phyloP scores from a whole-genome alignment of 2,888 invertebrate species.

The Morpho achilles region DNA sequence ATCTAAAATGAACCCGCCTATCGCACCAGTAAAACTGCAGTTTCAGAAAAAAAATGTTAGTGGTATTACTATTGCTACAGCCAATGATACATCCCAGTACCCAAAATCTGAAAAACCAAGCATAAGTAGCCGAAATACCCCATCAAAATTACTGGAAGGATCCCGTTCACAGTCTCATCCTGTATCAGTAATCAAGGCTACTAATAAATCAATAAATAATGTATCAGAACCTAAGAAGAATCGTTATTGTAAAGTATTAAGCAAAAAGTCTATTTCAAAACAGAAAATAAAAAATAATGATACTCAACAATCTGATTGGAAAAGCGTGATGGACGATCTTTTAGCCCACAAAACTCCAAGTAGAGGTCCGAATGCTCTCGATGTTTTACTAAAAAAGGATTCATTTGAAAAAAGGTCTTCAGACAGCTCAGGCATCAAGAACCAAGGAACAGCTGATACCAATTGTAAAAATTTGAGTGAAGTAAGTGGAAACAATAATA shows the following conservation, averaged over 20 bases:
- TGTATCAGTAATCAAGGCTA: conserved; percentile 10
- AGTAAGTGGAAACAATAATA: conserved; percentile 4
- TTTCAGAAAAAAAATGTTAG: conserved; percentile 8
- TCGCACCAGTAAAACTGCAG: conserved; percentile 11
- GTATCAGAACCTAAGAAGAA: conserved; percentile 15
- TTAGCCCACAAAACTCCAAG: conserved; percentile 60
- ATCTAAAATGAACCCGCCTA: conserved; percentile 38
- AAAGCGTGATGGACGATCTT: conserved; percentile 57
- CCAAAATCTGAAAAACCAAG: not conserved
- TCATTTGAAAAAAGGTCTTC: conserved; percentile 35
- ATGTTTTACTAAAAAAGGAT: conserved; percentile 51
- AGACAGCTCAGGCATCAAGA: conserved; percentile 31
- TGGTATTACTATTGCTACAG: conserved; percentile 3
- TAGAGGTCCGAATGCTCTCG: conserved; percentile 56
- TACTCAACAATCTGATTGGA: conserved; percentile 45
- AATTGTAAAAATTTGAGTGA: conserved; percentile 7
- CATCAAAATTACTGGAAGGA: not conserved
- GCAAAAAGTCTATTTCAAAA: conserved; percentile 7
- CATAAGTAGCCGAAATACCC: not conserved
- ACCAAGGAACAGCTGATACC: conserved; percentile 29
- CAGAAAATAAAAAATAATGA: conserved; percentile 10
- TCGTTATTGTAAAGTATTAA: conserved; percentile 17
- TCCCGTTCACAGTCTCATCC: not conserved
- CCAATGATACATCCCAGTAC: not conserved
- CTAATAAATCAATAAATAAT: conserved; percentile 4